phyloP scores from a whole-genome alignment of 2,797 vertebrate genomes.

The Chloroceryle inda region DNA sequence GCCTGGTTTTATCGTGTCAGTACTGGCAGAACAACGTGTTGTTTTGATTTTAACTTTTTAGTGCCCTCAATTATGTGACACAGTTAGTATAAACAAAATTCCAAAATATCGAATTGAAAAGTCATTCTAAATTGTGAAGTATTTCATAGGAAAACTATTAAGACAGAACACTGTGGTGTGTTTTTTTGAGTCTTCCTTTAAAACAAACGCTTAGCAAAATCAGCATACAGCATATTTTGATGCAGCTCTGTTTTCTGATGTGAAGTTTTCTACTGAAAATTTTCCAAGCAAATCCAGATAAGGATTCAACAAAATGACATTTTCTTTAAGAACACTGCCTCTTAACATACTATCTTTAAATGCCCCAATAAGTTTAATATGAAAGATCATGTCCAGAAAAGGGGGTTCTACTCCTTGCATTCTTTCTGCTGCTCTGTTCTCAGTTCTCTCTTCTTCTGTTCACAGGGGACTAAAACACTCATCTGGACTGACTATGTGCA shows the following conservation, averaged over 20 bases:
- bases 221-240: neutral
- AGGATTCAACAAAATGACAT: neutral
- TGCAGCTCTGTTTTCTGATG: neutral
- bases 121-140: slow-evolving; percentile 14
- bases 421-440: neutral
- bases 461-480: neutral
- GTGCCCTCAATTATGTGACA: neutral
- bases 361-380: neutral
- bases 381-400: neutral
- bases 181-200: neutral
- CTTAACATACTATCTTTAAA: neutral
- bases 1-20: slow-evolving; percentile 64
- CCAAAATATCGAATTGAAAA: neutral
- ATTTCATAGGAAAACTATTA: neutral
- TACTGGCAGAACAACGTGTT: slow-evolving; percentile 30
- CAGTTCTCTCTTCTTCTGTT: neutral
- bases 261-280: neutral
- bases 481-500: neutral
- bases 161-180: neutral
- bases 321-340: neutral
- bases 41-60: slow-evolving; percentile 31
- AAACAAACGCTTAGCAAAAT: neutral
- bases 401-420: neutral
- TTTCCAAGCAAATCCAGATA: neutral
- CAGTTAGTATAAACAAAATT: neutral